Conservation (phyloP, 2,797 vertebrate genomes). For the Crocodylus rhombifer region DNA sequence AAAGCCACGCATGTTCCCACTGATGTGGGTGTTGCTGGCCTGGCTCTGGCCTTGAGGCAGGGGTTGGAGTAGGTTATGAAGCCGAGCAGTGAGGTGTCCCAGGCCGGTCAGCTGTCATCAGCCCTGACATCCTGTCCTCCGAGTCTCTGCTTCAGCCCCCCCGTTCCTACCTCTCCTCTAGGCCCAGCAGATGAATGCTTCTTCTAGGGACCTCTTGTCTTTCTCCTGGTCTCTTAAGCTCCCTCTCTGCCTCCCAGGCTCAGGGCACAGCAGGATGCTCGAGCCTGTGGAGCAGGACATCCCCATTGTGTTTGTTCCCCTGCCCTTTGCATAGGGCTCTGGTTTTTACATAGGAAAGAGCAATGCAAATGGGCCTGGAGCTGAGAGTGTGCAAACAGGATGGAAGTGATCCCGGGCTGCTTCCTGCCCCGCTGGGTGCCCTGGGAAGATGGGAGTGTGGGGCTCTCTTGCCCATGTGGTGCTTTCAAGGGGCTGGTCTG, state of each 20-base stretch:
- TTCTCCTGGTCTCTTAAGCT: neutral
- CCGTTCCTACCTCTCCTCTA: neutral
- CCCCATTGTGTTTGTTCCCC: neutral
- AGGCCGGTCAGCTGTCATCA: neutral
- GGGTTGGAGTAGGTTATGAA: neutral
- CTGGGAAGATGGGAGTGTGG: neutral
- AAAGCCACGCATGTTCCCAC: neutral
- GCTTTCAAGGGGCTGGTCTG: no score
- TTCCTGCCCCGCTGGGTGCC: neutral
- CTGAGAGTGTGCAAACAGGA: neutral
- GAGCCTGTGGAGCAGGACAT: neutral
- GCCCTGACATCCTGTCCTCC: neutral
- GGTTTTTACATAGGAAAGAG: neutral
- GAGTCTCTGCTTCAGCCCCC: accelerated
- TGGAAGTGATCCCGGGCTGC: neutral
- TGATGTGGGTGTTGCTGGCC: neutral
- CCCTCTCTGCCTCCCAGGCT: neutral
- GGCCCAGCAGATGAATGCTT: neutral
- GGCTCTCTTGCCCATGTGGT: no score
- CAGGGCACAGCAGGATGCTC: neutral
- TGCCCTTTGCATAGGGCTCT: neutral
- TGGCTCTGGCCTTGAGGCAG: neutral
- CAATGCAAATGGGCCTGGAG: neutral
- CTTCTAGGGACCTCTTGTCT: neutral
- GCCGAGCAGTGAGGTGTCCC: accelerated